Conservation (phyloP, 2,888 invertebrate genomes). For the Acleris laterana region DNA sequence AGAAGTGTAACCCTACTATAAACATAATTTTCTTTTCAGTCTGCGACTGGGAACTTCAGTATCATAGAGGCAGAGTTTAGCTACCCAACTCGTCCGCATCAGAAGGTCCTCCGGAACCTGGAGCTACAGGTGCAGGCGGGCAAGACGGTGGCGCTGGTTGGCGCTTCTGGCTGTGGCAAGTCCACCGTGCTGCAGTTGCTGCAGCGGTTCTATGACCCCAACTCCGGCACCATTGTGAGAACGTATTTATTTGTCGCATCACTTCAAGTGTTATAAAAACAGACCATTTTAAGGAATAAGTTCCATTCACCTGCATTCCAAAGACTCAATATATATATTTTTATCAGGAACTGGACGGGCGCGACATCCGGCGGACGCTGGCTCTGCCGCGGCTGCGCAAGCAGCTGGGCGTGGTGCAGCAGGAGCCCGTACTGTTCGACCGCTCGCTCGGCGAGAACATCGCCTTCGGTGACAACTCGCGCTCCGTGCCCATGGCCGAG, state of each 20-base stretch:
- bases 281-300: no score
- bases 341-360: constrained; percentile 78
- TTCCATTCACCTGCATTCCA: not conserved
- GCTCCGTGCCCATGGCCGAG: constrained; percentile 87
- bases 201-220: constrained; percentile 92
- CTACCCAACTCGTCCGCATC: constrained; percentile 88
- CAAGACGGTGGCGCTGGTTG: constrained; percentile 90
- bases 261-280: no score
- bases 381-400: constrained; percentile 88
- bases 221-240: constrained; percentile 82
- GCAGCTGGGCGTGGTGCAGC: constrained; percentile 92
- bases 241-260: not conserved
- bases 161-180: constrained; percentile 91
- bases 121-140: constrained; percentile 87
- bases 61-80: constrained; percentile 86
- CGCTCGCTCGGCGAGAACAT: constrained; percentile 93
- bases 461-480: constrained; percentile 91
- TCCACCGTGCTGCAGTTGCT: constrained; percentile 91
- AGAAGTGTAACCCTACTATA: no score
- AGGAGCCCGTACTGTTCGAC: constrained; percentile 94
- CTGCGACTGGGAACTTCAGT: constrained; percentile 83
- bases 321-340: not conserved
- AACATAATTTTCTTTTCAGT: constrained; percentile 48
- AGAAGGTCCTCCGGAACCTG: constrained; percentile 86
- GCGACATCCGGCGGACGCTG: constrained; percentile 83